A percentile compares a stretch with the other conserved stretches of the same genome.
Conservation (phyloP, 2,113 vertebrate species). For the Oxyura jamaicensis region DNA sequence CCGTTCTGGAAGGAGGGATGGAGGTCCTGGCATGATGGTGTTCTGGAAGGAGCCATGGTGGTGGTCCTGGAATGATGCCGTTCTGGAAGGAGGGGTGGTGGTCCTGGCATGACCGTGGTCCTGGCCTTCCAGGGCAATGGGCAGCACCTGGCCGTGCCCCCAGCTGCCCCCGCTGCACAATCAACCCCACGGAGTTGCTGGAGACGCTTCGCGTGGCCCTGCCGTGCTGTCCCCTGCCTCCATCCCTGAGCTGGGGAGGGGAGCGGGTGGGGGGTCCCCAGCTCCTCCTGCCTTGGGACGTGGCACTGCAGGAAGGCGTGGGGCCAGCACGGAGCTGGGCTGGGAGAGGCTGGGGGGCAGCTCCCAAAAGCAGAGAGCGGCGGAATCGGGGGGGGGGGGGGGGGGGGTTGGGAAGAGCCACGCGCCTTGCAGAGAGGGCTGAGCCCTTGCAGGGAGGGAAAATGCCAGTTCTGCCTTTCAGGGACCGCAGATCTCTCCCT, state of each 20-base stretch:
- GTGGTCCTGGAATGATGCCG: too few relatives aligned
- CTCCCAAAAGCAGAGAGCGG: neutral
- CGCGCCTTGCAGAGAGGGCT: neutral
- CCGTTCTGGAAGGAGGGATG: too few relatives aligned
- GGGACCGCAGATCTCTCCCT: neutral
- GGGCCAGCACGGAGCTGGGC: neutral
- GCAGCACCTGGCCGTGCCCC: too few relatives aligned
- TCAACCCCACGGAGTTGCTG: neutral
- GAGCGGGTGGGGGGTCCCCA: rapidly evolving
- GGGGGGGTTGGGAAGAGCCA: too few relatives aligned
- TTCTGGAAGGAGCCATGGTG: neutral
- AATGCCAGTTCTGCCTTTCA: neutral
- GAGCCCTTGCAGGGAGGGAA: rapidly evolving
- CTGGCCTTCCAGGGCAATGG: too few relatives aligned
- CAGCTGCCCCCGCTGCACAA: neutral
- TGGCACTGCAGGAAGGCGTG: neutral
- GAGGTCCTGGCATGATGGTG: neutral
- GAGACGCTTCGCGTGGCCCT: rapidly evolving
- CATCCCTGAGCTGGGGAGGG: neutral
- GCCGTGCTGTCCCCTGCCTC: rapidly evolving
- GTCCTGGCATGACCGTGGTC: neutral
- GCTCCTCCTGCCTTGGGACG: neutral
- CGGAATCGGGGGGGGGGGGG: rapidly evolving
- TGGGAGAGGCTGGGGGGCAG: neutral
- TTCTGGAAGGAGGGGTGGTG: too few relatives aligned